These are phyloP conservation scores for Ibidorhyncha struthersii DNA, from an alignment of 2,113 vertebrate genomes.

Conservation along the genomic window DNA sequence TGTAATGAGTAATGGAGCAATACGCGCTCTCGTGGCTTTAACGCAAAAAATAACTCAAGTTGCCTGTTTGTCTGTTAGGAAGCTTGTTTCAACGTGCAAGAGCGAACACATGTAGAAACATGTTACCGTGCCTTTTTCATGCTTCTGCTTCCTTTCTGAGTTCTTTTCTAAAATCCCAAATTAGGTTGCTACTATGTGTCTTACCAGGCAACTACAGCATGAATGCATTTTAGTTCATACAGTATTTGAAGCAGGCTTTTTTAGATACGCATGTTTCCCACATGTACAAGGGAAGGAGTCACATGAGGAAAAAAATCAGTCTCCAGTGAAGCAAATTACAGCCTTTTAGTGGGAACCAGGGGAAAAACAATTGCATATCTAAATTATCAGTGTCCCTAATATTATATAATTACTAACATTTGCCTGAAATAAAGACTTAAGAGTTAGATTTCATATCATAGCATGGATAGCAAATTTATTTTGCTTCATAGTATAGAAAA, in stretches of 20 bases:
- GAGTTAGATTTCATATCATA: neutral
- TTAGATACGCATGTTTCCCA: neutral
- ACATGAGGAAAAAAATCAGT: neutral
- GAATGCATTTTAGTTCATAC: neutral
- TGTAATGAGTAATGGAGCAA: neutral
- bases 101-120: rapidly evolving
- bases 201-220: neutral
- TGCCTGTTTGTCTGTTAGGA: neutral
- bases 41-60: neutral
- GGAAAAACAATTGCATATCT: neutral
- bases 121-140: neutral
- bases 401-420: neutral
- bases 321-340: neutral
- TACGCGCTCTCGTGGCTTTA: rapidly evolving
- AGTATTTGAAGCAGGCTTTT: neutral
- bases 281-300: neutral
- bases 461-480: neutral
- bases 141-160: neutral
- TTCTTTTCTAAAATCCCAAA: neutral
- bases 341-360: neutral
- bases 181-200: neutral
- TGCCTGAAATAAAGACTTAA: neutral
- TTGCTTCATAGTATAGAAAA: neutral
- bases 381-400: neutral
- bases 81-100: neutral